Evolutionary conservation across 1,140 invertebrate genomes (phyloP), one percentile per base, ranked within the genome.

Genomic region (Oedothorax gibbosus): DNA sequence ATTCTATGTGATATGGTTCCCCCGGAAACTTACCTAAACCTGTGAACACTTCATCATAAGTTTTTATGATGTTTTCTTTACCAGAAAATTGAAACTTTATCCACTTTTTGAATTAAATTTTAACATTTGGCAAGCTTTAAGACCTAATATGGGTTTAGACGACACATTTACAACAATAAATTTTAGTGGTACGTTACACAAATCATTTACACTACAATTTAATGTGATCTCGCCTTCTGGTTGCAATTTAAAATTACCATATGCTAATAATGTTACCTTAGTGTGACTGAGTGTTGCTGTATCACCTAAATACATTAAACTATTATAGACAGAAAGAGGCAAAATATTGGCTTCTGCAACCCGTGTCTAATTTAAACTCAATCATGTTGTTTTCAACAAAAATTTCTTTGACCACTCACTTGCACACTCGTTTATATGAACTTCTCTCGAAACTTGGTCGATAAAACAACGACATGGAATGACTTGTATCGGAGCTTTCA

Each of bases 281-380:
- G 69, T 60, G 56, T 72, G 57, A 7, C 14, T 73, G 11, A 83
- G 18, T 0, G 20, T n/a, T n/a, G n/a, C n/a, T n/a, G n/a, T 54
- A 35, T 73, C 10, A 49, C n/a, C 4, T 57, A 15, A 53, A 12
- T 3, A 21, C 15, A 35, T 6, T 8, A 80, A 18, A 7, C 35
- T 51, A 18, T 56, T 60, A 18, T 53, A 73, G 0, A 72, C 18
- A 14, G 15, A 15, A 7, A 51, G 49, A 18, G 54, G 80, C 51
- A 83, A 21, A 2, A 83, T 54, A 66, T 83, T 83, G 9, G 69
- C 60, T 62, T 75, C 71, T 15, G 69, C 69, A 53, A n/a, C 21
- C 69, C 56, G 80, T 49, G 10, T 83, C 69, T 14, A 83, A 21
- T n/a, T 62, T 84, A 62, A 83, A 84, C 8, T 72, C 35, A 14